Base-by-base conservation (phyloP, 1,140 invertebrate genomes). In the Chironomus striatipennis region DNA sequence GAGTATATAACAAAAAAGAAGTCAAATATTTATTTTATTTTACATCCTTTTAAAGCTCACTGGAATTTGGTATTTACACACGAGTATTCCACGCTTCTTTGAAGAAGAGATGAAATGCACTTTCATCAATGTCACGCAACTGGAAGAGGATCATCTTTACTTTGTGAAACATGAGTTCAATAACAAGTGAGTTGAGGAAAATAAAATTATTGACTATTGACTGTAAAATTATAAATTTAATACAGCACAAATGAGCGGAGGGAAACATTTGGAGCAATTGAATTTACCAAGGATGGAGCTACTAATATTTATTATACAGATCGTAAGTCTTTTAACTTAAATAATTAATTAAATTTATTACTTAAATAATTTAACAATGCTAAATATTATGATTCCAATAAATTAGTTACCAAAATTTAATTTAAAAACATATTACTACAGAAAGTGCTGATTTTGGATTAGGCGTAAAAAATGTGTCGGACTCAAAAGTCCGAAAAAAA, bases 61-160 rank as follows among this genome's bases (percentile, higher is more conserved):
- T 70, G 65, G 65, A 18, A 18, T 70, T 70, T 70, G 65, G 65
- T 70, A 20, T 70, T 70, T 70, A 70, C 65, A 70, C 7, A 6
- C 17, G 9, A 70, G 65, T 17, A 21, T 70, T 70, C 65, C 65
- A 8, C 65, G 20, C 9, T 70, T 20, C 6, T 70, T 20, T 70
- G 65, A 70, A 21, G 20, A 18, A 7, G 65, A 70, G 2, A 20
- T 20, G 17, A 70, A 70, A 70, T 70, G 65, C 17, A 70, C 65
- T 18, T 70, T 8, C 10, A 8, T 70, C 4, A 70, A 70, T 70
- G 18, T 70, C 20, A 20, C 65, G 10, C 17, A 70, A 70, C 1
- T 70, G 9, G 65, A 17, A 5, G 65, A 70, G 2, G 10, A 70
- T 70, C 65, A 70, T 70, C 65, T 70, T 20, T 21, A 70, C 10